Evolutionary conservation across 2,797 vertebrate genomes (phyloP).

Genomic region (Pachyuromys duprasi): DNA sequence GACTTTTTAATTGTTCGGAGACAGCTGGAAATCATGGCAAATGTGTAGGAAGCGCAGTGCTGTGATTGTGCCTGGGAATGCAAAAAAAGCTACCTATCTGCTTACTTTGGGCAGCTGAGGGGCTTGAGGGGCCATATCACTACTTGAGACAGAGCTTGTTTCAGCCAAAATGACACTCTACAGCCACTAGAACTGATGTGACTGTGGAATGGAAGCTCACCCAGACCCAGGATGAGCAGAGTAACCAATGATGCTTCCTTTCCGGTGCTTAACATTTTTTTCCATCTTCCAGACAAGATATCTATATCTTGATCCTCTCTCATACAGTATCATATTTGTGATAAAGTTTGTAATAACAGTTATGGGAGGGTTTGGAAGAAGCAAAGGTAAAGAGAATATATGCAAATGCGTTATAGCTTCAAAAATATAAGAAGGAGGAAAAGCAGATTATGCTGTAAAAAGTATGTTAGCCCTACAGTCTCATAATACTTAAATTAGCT

Average conservation of each 20-base stretch:
- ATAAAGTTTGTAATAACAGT: not conserved
- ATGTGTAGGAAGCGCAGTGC: fast-evolving
- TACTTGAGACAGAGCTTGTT: not conserved
- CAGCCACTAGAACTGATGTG: not conserved
- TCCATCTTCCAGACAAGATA: not conserved
- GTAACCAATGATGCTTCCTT: not conserved
- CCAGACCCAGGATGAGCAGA: not conserved
- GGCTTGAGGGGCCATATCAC: not conserved
- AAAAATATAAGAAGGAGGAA: not conserved
- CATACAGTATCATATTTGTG: not conserved
- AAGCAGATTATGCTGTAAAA: not conserved
- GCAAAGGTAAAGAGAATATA: not conserved
- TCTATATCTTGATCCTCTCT: not conserved
- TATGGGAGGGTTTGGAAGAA: not conserved
- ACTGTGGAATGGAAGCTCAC: too few relatives aligned
- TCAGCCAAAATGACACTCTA: not conserved
- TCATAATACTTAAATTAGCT: not conserved
- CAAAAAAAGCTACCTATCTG: not conserved
- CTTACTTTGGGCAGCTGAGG: not conserved
- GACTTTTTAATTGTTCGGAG: slow-evolving; percentile 18
- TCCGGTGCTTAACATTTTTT: not conserved
- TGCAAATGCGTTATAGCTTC: not conserved
- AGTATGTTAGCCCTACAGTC: not conserved
- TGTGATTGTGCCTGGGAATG: not conserved
- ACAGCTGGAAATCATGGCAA: not conserved